A percentile compares a stretch with the other conserved stretches of the same genome.
Conservation (phyloP, 2,888 invertebrate species). For the Crocallis elinguaria region DNA sequence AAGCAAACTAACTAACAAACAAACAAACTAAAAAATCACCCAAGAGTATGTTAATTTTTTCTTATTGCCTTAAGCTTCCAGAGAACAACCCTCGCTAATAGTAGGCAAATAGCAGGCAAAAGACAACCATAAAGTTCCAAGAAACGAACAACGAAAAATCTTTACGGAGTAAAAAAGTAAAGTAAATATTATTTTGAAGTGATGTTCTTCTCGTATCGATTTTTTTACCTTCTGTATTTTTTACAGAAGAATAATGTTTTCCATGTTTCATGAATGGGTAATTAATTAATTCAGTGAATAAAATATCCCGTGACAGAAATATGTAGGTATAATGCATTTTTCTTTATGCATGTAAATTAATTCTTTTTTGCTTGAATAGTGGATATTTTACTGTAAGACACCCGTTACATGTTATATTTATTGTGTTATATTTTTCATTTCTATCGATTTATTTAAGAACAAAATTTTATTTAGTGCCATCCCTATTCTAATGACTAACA, state of each 20-base stretch:
- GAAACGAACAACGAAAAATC: background rate
- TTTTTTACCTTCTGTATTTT: constrained; percentile 9
- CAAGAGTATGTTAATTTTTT: too few species aligned
- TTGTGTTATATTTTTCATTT: background rate
- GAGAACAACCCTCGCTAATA: too few species aligned
- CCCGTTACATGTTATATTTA: too few species aligned
- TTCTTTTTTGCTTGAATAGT: background rate
- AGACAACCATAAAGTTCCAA: too few species aligned
- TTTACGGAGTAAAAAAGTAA: too few species aligned
- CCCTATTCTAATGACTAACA: background rate
- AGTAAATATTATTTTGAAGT: background rate
- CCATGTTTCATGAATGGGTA: background rate
- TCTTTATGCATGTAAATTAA: background rate
- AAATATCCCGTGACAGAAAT: constrained; percentile 2
- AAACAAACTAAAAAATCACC: too few species aligned
- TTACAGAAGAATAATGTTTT: background rate
- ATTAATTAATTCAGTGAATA: constrained; percentile 1
- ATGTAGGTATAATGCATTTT: background rate
- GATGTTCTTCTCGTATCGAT: constrained; percentile 1
- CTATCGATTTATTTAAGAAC: background rate
- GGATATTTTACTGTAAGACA: too few species aligned
- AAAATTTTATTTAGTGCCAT: too few species aligned
- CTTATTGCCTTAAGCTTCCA: too few species aligned
- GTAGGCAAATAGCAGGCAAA: too few species aligned
- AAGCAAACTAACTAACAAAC: too few species aligned